phyloP scores from a whole-genome alignment of 2,797 vertebrate species.

The Centroberyx gerrardi region DNA sequence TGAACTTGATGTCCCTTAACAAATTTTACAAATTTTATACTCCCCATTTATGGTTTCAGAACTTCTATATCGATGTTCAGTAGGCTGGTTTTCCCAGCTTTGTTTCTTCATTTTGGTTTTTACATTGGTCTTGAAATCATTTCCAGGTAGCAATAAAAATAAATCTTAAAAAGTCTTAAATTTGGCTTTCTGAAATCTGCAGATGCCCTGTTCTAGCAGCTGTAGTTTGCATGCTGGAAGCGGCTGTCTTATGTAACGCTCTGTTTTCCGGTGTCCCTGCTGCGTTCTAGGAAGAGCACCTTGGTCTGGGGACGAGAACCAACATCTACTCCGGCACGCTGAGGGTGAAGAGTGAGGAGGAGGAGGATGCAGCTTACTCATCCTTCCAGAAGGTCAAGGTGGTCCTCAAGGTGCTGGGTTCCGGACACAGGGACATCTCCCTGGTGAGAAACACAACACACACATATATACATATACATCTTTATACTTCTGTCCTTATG shows the following conservation, averaged over 20 bases:
- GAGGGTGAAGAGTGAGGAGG: slow-evolving; percentile 91
- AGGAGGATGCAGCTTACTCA: slow-evolving; percentile 82
- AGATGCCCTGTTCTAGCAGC: no score
- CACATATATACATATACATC: neutral
- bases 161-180: no score
- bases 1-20: no score
- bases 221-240: neutral
- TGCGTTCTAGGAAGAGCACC: slow-evolving; percentile 90
- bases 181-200: no score
- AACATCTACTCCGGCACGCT: slow-evolving; percentile 94
- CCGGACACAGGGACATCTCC: slow-evolving; percentile 96
- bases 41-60: no score
- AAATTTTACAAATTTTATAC: no score
- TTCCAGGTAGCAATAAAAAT: no score
- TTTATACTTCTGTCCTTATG: neutral
- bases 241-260: neutral
- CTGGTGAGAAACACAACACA: slow-evolving; percentile 86
- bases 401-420: slow-evolving; percentile 96
- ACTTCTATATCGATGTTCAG: no score
- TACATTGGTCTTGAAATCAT: no score
- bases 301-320: slow-evolving; percentile 93
- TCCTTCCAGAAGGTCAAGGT: slow-evolving; percentile 92
- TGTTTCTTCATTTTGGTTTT: no score
- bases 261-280: neutral
- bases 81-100: no score